phyloP scores from a whole-genome alignment of 2,888 invertebrate genomes.

The Lasioglossum villosulum region DNA sequence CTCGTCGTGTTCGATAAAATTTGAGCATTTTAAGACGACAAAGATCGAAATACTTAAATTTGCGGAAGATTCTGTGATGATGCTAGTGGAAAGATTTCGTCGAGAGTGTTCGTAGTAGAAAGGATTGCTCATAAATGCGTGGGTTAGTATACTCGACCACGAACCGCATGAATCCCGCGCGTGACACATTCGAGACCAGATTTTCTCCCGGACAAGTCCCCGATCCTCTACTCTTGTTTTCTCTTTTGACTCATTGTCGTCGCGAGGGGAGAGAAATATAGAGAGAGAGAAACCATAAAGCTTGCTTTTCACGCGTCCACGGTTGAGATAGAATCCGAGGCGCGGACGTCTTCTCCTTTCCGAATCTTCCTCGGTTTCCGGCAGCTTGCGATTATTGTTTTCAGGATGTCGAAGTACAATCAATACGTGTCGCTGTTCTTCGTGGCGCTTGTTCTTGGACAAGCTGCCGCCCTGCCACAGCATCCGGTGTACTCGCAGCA shows the following conservation, averaged over 20 bases:
- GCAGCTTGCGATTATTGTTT: neutral
- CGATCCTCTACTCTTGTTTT: conserved; percentile 23
- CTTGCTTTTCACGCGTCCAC: neutral
- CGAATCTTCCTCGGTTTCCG: neutral
- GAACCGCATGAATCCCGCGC: neutral
- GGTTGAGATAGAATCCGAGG: neutral
- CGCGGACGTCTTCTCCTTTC: neutral
- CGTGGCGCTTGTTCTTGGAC: conserved; percentile 86
- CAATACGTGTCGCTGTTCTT: conserved; percentile 90
- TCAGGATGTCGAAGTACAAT: conserved; percentile 87
- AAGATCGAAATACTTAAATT: no score
- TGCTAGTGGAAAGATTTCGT: neutral
- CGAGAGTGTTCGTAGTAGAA: neutral
- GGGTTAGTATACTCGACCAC: neutral
- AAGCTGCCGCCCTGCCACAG: conserved; percentile 79
- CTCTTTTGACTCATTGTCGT: conserved; percentile 29
- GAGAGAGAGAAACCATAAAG: neutral
- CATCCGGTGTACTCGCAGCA: conserved; percentile 81
- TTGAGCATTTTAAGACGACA: neutral
- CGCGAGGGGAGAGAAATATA: neutral
- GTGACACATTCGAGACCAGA: conserved; percentile 24
- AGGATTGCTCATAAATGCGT: neutral
- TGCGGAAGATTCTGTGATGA: no score
- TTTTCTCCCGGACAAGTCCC: conserved; percentile 32
- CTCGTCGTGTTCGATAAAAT: neutral